These are phyloP conservation scores for Danio jaintianensis DNA, from an alignment of 2,797 vertebrate species.

Conservation along the genomic window DNA sequence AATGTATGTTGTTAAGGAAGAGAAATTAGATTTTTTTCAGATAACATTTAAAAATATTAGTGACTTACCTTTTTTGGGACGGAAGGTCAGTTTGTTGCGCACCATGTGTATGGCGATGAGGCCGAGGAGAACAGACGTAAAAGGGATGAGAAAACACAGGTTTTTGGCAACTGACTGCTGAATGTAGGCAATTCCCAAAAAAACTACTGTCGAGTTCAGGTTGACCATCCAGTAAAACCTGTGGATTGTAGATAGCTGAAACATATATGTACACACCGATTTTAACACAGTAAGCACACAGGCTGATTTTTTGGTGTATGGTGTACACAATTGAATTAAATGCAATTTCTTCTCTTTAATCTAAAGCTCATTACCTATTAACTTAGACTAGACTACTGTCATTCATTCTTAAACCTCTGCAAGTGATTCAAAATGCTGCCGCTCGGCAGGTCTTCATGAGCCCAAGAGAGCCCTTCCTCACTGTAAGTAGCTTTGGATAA, in stretches of 20 bases:
- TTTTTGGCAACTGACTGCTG: conserved; percentile 88
- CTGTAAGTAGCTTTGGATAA: no score
- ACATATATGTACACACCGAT: neutral
- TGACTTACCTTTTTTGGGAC: conserved; percentile 84
- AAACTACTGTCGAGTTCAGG: conserved; percentile 87
- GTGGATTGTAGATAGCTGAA: neutral
- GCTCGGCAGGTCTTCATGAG: no score
- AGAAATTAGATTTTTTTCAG: neutral
- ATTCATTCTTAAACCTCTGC: no score
- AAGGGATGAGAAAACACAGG: conserved; percentile 89
- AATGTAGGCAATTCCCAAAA: conserved; percentile 92
- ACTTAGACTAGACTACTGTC: no score
- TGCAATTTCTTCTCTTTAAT: no score
- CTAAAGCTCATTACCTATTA: no score
- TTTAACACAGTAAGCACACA: neutral
- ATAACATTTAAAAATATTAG: no score
- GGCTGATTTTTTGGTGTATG: no score
- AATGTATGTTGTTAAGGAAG: neutral
- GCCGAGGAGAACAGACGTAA: conserved; percentile 86
- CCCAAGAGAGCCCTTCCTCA: no score
- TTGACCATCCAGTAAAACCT: conserved; percentile 95
- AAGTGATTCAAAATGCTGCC: no score
- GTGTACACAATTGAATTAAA: no score
- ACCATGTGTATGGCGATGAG: conserved; percentile 89
- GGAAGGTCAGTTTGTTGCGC: conserved; percentile 85